Evolutionary conservation across 2,888 invertebrate species (phyloP), one percentile per base, ranked within the genome.

Genomic region (Stenoptilia bipunctidactyla): DNA sequence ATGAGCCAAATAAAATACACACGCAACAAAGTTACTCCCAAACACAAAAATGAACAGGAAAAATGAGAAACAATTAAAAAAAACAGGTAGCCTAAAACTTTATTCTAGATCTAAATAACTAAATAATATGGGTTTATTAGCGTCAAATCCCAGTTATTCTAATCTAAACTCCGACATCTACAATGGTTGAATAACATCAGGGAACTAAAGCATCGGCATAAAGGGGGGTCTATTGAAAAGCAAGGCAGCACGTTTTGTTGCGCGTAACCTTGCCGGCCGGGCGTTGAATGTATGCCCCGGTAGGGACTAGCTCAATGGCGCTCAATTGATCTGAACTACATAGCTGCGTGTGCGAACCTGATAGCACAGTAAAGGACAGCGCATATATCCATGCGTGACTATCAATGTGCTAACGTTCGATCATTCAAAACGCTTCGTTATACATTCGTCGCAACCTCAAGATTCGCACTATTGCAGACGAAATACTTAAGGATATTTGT

Each of bases 281-380:
- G 52, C 53, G 55, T 58, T 63, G 58, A 65, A 60, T 62, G 12
- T 30, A 10, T 64, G 64, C 63, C 55, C 67, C 64, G 57, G 55
- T 52, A 67, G 73, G 73, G 74, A 69, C 61, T 61, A 55, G 59
- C 73, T 79, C 70, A 77, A 77, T 77, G 71, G 62, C 71, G 58
- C 55, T 73, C 80, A 82, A 82, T 82, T 82, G 80, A 68, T 65
- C 62, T 62, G 70, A 73, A 67, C 73, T 76, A 34, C 30, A 30
- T 30, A 76, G 71, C 71, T 75, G 68, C 60, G 68, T 68, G 66
- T 71, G 73, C 73, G 69, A 76, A 75, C 67, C 71, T 69, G 61
- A 62, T 58, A 53, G 54, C 56, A n/a, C 13, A n/a, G 55, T 58
- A 63, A 68, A 68, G 66, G 66, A 64, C 65, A 52, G 48, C 59